Percentiles rank a stretch among this genome's conserved stretches.
phyloP scores from a whole-genome alignment of 2,888 invertebrate species.

The Tetrapedia diversipes region DNA sequence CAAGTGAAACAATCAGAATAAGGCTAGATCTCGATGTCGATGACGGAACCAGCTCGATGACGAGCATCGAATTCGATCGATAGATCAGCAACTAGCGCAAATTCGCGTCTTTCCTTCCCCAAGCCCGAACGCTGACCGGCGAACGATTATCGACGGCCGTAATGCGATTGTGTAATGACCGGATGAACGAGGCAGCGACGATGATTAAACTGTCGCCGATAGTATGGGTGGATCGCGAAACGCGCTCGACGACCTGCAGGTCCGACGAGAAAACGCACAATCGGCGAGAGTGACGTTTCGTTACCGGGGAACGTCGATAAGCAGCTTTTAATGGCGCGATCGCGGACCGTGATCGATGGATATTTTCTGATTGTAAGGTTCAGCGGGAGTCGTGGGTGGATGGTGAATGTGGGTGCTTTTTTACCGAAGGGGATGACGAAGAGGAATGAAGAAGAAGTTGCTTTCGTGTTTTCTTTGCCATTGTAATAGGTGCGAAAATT shows the following conservation, averaged over 20 bases:
- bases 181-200: conserved; percentile 51
- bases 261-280: background rate
- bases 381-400: background rate
- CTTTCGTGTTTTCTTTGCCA: too few species aligned
- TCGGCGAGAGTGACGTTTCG: background rate
- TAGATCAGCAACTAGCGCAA: conserved; percentile 8
- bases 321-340: background rate
- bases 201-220: conserved; percentile 54
- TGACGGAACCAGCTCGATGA: too few species aligned
- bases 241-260: background rate
- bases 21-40: too few species aligned
- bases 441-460: too few species aligned
- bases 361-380: background rate
- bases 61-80: conserved; percentile 4
- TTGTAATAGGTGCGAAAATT: too few species aligned
- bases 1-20: too few species aligned
- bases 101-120: conserved; percentile 30
- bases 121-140: conserved; percentile 23
- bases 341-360: background rate
- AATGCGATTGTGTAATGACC: conserved; percentile 62
- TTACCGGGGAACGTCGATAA: background rate
- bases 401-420: too few species aligned
- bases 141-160: conserved; percentile 56
- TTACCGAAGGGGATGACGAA: too few species aligned
- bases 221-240: conserved; percentile 13